phyloP scores from a whole-genome alignment of 2,113 vertebrate genomes.

The Oryzias melastigma region DNA sequence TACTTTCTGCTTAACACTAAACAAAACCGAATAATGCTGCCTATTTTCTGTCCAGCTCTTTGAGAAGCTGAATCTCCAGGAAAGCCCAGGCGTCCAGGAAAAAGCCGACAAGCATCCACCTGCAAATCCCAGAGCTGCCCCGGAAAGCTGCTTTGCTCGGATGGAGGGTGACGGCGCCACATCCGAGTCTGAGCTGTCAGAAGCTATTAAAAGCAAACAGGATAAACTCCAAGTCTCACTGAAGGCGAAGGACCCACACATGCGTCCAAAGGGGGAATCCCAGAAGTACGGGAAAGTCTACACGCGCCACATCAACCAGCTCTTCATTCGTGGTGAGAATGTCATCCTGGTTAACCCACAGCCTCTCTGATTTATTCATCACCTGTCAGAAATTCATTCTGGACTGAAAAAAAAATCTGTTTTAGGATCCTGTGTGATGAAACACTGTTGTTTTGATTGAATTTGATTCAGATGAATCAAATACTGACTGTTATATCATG shows the following conservation, averaged over 20 bases:
- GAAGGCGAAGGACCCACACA: constrained; percentile 15
- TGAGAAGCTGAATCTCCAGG: constrained; percentile 88
- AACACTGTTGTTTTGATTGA: neutral
- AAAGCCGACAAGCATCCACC: constrained; percentile 36
- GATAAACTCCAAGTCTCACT: neutral
- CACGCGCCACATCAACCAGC: constrained; percentile 92
- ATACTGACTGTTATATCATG: constrained; percentile 65
- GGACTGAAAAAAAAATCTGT: neutral
- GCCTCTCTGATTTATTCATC: constrained; percentile 36
- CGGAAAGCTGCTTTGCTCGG: constrained; percentile 21
- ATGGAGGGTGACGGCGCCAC: constrained; percentile 16
- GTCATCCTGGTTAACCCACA: constrained; percentile 89
- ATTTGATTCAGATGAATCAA: constrained; percentile 35
- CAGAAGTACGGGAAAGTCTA: constrained; percentile 85
- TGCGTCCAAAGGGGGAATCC: constrained; percentile 37
- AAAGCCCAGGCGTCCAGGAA: constrained; percentile 46
- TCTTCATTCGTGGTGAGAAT: constrained; percentile 95
- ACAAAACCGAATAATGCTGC: neutral
- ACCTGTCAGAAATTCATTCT: neutral
- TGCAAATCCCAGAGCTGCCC: neutral
- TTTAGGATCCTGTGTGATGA: neutral
- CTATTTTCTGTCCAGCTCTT: constrained; percentile 80
- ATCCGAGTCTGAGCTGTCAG: constrained; percentile 6
- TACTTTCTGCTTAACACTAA: neutral
- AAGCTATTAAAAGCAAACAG: neutral